Base-by-base conservation (phyloP, 2,888 invertebrate genomes). In the Xestia rhomboidea region DNA sequence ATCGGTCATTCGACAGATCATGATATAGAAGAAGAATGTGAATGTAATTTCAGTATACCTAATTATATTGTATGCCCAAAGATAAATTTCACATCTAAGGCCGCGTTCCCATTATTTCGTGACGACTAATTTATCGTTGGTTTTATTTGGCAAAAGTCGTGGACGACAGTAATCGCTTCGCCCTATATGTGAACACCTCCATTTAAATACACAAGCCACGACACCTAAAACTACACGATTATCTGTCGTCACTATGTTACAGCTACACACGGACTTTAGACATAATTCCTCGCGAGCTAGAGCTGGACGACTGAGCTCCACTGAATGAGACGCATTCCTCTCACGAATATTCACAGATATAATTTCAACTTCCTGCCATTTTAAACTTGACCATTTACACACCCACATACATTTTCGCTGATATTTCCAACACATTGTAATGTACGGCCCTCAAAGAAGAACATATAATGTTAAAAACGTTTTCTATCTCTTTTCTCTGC, bases 271-370 rank as follows among this genome's bases (percentile, higher is more conserved):
- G 86, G 90, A 91, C 93, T 93, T 93, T 94, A n/a, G 93, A 93
- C 90, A 90, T 92, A 92, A 94, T 94, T 92, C 93, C 93, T 88
- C 67, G 88, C 90, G 90, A 88, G 90, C 87, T 81, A 81, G 90
- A 88, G 90, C 87, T 81, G 82, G 84, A 87, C 87, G 87, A 89
- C 88, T 90, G 89, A 89, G 86, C 90, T 85, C 89, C 67, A 88
- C 89, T 91, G 90, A 92, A 92, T 92, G 91, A 91, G 90, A 90
- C 89, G 86, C 91, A 94, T 95, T 93, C 93, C 90, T 89, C 84
- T 83, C 84, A 84, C 89, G 91, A 93, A 92, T 92, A 93, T 93
- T 92, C 91, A 89, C 89, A 93, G 89, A 92, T 93, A 93, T 93
- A 91, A 93, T 93, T 93, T 91, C 84, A 91, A 88, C 84, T 76